phyloP scores from a whole-genome alignment of 2,797 vertebrate species.

The Onychomys leucogaster region DNA sequence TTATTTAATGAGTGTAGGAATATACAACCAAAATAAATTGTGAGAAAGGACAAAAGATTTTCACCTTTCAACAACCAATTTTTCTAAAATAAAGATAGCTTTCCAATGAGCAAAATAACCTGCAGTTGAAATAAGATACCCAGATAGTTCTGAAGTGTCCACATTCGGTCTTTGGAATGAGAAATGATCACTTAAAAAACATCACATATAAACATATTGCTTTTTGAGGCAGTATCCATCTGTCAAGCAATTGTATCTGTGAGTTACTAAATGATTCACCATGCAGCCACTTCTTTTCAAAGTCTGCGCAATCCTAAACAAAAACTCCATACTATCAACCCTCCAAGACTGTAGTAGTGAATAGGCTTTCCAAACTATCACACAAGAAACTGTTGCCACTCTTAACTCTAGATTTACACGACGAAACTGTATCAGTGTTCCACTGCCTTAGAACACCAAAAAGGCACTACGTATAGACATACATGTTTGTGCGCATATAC shows the following conservation, averaged over 20 bases:
- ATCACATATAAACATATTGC: constrained; percentile 91
- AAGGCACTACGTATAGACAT: constrained; percentile 81
- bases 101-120: constrained; percentile 79
- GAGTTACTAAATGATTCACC: constrained; percentile 87
- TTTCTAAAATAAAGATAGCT: constrained; percentile 85
- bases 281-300: constrained; percentile 86
- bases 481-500: not conserved
- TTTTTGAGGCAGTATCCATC: constrained; percentile 87
- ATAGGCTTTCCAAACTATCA: constrained; percentile 85
- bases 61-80: constrained; percentile 83
- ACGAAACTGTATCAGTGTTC: constrained; percentile 85
- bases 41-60: constrained; percentile 84
- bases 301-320: constrained; percentile 85
- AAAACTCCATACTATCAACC: constrained; percentile 83
- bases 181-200: constrained; percentile 96
- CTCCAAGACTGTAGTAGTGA: constrained; percentile 83
- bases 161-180: constrained; percentile 88
- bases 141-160: constrained; percentile 86
- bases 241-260: constrained; percentile 85
- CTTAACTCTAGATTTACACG: constrained; percentile 86
- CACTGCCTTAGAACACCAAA: constrained; percentile 85
- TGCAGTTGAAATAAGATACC: constrained; percentile 86
- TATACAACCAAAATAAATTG: constrained; percentile 84
- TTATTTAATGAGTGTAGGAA: constrained; percentile 87
- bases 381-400: constrained; percentile 87